Base-by-base conservation (phyloP, 1,140 invertebrate species). In the Leptopilina clavipes region DNA sequence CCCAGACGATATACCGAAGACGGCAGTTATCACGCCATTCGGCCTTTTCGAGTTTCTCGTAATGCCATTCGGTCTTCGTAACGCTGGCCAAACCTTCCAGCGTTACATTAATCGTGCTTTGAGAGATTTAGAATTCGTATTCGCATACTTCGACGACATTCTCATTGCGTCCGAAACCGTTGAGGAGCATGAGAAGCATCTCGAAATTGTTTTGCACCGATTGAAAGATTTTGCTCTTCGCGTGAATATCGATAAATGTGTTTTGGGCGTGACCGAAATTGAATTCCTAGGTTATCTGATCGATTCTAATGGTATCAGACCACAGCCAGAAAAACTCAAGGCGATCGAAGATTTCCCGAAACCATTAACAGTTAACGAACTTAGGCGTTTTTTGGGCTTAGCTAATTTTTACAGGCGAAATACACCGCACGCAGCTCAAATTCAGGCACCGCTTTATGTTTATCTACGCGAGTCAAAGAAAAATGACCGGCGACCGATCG, bases 111-210 rank as follows among this genome's bases (percentile, higher is more conserved):
- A n/a, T n/a, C n/a, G 12, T 11, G 73, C 73, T 12, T 40, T 65
- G 5, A 31, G 73, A 3, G 73, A 59, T 65, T 7, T 74, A 6
- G 31, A 74, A n/a, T 65, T 65, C n/a, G 11, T 74, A 10, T 74
- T 65, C 25, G 54, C 40, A 2, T 65, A 74, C 31, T 17, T 65
- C 73, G 44, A 74, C 31, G 73, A 74, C 19, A 74, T 65, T 17
- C 25, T 74, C 12, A 74, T 74, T 2, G 31, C 54, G n/a, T 65
- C 73, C n/a, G 17, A 11, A 1, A 40, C n/a, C n/a, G n/a, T 37
- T 3, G 6, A 40, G 31, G 17, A 74, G 19, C 73, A 74, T 43
- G 11, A 44, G 12, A 40, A 43, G 10, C 73, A 74, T 44, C 17
- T 74, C 2, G 11, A 37, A 1, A 65, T 43, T 7, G 54, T 74